These are phyloP conservation scores for Oreochromis spilurus DNA, from an alignment of 2,113 vertebrate species.

Conservation along the genomic window DNA sequence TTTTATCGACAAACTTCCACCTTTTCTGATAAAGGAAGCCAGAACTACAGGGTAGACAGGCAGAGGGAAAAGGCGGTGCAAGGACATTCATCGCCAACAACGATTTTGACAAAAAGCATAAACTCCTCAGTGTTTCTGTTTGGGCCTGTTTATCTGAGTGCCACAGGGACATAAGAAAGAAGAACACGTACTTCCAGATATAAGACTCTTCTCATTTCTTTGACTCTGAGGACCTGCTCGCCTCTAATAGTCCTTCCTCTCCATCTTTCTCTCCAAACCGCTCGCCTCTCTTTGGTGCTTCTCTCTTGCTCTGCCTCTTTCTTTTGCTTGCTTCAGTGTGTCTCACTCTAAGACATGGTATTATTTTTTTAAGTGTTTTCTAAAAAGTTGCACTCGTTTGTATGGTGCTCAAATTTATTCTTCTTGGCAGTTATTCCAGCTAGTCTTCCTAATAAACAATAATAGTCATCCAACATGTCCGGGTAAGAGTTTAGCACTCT, in stretches of 20 bases:
- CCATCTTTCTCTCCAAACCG: neutral
- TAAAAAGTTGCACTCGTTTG: neutral
- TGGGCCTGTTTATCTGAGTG: neutral
- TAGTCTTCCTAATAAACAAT: neutral
- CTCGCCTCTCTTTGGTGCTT: neutral
- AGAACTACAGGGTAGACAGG: neutral
- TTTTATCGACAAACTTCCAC: neutral
- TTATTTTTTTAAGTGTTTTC: neutral
- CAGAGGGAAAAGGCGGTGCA: neutral
- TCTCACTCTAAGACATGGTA: neutral
- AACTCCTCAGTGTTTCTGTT: neutral
- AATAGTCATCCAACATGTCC: neutral
- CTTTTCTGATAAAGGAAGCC: neutral
- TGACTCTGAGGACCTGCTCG: neutral
- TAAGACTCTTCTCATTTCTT: neutral
- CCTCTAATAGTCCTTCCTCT: neutral
- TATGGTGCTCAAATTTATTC: neutral
- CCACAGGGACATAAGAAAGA: neutral
- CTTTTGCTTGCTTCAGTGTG: neutral
- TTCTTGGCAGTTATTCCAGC: neutral
- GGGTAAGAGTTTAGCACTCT: neutral
- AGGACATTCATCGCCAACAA: conserved; percentile 4
- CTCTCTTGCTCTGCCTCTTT: neutral
- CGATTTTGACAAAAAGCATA: neutral
- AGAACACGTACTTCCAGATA: neutral